Base-by-base conservation (phyloP, 2,888 invertebrate species). In the Meteorus colon region DNA sequence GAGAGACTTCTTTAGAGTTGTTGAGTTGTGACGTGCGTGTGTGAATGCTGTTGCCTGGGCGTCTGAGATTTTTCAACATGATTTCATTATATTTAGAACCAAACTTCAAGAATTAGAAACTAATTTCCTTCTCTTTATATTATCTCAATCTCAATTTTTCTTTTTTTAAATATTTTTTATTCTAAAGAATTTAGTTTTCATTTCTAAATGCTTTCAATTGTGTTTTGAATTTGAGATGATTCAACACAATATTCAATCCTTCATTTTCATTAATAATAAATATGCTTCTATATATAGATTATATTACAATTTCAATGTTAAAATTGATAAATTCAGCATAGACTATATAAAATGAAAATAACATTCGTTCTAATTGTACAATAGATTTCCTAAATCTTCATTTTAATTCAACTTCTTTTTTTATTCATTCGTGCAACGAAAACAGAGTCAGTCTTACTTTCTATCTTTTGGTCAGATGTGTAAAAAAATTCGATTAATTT, bases 381-480 rank as follows among this genome's bases (percentile, higher is more conserved):
- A 4, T 19, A 24, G 8, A 55, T 55, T 55, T 55, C 5, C 19
- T 24, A 24, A 55, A 19, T 48, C 2, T n/a, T 55, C 6, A 55
- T 10, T 55, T 5, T 8, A 1, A 1, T 19, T 55, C 24, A 2
- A 19, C n/a, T 55, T 19, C 4, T 8, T 19, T 55, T 55, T 19
- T 10, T 19, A 5, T 19, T 6, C 55, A 55, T 55, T 55, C 55
- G n/a, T 24, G 1, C 16, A 19, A 55, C 55, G 19, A 55, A 55
- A 55, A 55, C 10, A 5, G 19, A 19, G 6, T 29, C 41, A 45
- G 27, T 67, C 37, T 67, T n/a, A 45, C n/a, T 27, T 67, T 14
- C 27, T 67, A 37, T 67, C 67, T 67, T 41, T 48, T 41, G 31
- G 67, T 67, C 67, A 67, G 19, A 55, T 0, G 4, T 24, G 24